These are phyloP conservation scores for Drosophila stalkeri DNA, from an alignment of 2,888 invertebrate species.

Conservation along the genomic window DNA sequence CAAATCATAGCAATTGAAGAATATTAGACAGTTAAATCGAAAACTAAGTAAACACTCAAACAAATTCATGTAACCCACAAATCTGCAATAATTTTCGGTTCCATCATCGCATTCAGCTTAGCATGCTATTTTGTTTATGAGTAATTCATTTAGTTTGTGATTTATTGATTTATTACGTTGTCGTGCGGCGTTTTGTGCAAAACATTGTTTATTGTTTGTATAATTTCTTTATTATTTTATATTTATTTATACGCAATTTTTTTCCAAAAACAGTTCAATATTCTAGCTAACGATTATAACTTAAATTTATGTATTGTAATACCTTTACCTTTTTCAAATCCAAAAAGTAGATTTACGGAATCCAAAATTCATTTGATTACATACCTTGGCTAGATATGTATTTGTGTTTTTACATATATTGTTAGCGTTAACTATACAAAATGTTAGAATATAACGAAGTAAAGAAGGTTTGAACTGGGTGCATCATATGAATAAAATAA, in stretches of 20 bases:
- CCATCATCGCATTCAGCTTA: slow-evolving; percentile 35
- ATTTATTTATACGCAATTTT: slow-evolving; percentile 63
- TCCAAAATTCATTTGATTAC: slow-evolving; percentile 59
- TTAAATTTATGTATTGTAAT: slow-evolving; percentile 46
- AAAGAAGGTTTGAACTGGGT: slow-evolving; percentile 63
- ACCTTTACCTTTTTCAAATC: slow-evolving; percentile 55
- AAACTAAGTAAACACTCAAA: slow-evolving; percentile 62
- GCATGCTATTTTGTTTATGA: slow-evolving; percentile 50
- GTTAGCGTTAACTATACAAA: slow-evolving; percentile 71
- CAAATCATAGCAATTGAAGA: slow-evolving; percentile 84
- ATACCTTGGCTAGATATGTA: slow-evolving; percentile 59
- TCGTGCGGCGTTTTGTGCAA: slow-evolving; percentile 84
- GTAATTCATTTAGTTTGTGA: slow-evolving; percentile 50
- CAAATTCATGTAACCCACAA: slow-evolving; percentile 44
- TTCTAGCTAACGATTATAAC: slow-evolving; percentile 36
- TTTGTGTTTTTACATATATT: slow-evolving; percentile 69
- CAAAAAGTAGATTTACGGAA: slow-evolving; percentile 71
- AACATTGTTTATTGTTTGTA: slow-evolving; percentile 72
- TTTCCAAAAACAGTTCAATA: slow-evolving; percentile 43
- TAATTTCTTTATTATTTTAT: slow-evolving; percentile 62
- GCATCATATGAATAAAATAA: slow-evolving; percentile 71
- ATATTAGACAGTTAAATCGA: slow-evolving; percentile 61
- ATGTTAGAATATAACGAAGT: slow-evolving; percentile 60
- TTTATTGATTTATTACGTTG: slow-evolving; percentile 65
- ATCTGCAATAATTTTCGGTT: slow-evolving; percentile 34